Base-by-base conservation (phyloP, 1,140 invertebrate genomes). In the Polypedilum vanderplanki region DNA sequence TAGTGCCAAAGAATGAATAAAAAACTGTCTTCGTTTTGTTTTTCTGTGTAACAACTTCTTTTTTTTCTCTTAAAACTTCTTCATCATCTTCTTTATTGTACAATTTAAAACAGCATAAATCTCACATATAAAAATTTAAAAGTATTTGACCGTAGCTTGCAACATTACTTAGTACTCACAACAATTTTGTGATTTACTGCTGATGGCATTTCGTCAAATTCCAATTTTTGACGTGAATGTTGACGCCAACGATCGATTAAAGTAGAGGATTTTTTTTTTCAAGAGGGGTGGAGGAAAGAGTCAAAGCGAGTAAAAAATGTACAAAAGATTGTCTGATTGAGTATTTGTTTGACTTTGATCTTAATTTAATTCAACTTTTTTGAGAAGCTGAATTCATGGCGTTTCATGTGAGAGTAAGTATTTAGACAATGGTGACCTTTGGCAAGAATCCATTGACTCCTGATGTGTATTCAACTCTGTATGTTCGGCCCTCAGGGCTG, bases 401-500 rank as follows among this genome's bases (percentile, higher is more conserved):
- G 24, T 33, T 33, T 33, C 2, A 3, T 57, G 12, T 57, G 4
- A n/a, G 4, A 57, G 46, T n/a, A 12, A 57, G 12, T 70, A 7
- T 18, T 10, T 70, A 18, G 17, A 70, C 79, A 15, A 84, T 81
- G 74, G 81, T 79, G 46, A 83, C 81, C 2, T 78, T 81, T 7
- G 83, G 83, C 33, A 83, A 81, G 76, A 81, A 84, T 40, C 83
- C 83, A 73, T 82, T 80, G 41, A 83, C 81, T 76, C 83, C 83
- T 1, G 83, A 83, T 7, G 78, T 83, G 40, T 84, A 84, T 75
- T 82, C 80, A 22, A 85, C 83, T 77, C 79, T 79, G 77, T 83
- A 85, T 3, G 83, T 84, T 70, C 84, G 83, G 18, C 83, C 82
- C 75, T 85, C 84, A 2, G 80, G 78, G 5, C 80, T 79, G 7